Evolutionary conservation across 2,888 invertebrate species (phyloP), one percentile per base, ranked within the genome.

Genomic region (Deilephila porcellus): DNA sequence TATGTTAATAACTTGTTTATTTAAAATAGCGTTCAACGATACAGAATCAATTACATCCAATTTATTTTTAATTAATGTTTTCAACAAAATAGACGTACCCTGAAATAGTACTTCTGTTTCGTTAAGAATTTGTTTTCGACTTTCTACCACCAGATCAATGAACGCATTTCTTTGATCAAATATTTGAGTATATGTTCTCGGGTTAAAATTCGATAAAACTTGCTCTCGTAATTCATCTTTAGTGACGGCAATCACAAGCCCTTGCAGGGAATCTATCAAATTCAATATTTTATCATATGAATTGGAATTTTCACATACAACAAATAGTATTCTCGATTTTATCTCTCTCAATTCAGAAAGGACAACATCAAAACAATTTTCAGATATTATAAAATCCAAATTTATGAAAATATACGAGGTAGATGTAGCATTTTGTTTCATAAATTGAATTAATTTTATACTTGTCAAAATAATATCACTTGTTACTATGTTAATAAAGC

Each of bases 391-490:
- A 25, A 75, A 75, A 73, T 78, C 75, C 37, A 80, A 71, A 76
- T 80, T 76, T 19, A 80, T 45, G 32, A 72, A 72, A 29, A 72
- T 52, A 14, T 67, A 45, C 17, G 72, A 63, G 34, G 63, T 17
- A 63, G 34, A 20, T 53, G 29, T 32, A 8, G 32, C n/a, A 34
- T 20, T 53, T 5, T 17, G 34, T 52, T 53, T 34, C 76, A 77
- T 78, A 73, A 74, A 78, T 63, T 78, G 79, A 7, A 74, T 72
- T 71, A 80, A n/a, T 60, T 80, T 80, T 8, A 76, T 73, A 67
- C 74, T 74, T 19, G 79, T 67, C 5, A 80, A 75, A 25, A 59
- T 64, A 64, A 73, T 74, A 20, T 80, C 76, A 64, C 74, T 53
- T 20, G 80, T 74, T 32, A 74, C 63, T 34, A 72, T 63, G 32